Conservation (phyloP, 2,113 vertebrate genomes). For the Bufo bufo region DNA sequence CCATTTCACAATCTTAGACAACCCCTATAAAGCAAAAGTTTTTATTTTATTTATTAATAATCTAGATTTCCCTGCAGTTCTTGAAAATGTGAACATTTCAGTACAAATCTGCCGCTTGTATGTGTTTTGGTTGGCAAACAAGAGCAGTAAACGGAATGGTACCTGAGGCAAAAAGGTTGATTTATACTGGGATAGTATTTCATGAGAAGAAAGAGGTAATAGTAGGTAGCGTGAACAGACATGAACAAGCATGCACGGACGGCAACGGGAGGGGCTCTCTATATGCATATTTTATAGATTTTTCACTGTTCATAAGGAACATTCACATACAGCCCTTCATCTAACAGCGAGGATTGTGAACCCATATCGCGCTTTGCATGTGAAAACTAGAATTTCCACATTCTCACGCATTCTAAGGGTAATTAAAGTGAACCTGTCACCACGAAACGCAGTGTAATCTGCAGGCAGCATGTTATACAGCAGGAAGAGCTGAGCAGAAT, state of each 20-base stretch:
- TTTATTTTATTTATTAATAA: background rate
- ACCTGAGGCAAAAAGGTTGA: conserved; percentile 61
- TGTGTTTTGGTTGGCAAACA: conserved; percentile 52
- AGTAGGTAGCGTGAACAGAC: conserved; percentile 60
- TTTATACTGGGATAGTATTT: conserved; percentile 49
- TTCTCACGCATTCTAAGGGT: background rate
- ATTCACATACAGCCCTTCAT: conserved; percentile 3
- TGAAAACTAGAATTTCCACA: conserved; percentile 14
- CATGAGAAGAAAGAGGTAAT: conserved; percentile 61
- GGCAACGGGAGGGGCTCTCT: conserved; percentile 57
- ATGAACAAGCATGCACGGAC: conserved; percentile 57
- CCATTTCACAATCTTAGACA: too few relatives aligned
- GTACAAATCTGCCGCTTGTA: background rate
- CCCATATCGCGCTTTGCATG: background rate
- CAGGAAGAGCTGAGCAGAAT: too few relatives aligned
- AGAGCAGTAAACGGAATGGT: conserved; percentile 61
- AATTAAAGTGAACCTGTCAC: background rate
- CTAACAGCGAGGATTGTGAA: background rate
- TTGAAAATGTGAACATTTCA: background rate
- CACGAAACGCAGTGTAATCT: too few relatives aligned
- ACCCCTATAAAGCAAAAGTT: too few relatives aligned
- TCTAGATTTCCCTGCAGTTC: background rate
- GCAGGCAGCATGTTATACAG: too few relatives aligned
- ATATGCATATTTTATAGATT: conserved; percentile 36
- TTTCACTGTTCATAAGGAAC: conserved; percentile 1